These are phyloP conservation scores for Xenops minutus DNA, from an alignment of 2,797 vertebrate genomes.

Conservation along the genomic window DNA sequence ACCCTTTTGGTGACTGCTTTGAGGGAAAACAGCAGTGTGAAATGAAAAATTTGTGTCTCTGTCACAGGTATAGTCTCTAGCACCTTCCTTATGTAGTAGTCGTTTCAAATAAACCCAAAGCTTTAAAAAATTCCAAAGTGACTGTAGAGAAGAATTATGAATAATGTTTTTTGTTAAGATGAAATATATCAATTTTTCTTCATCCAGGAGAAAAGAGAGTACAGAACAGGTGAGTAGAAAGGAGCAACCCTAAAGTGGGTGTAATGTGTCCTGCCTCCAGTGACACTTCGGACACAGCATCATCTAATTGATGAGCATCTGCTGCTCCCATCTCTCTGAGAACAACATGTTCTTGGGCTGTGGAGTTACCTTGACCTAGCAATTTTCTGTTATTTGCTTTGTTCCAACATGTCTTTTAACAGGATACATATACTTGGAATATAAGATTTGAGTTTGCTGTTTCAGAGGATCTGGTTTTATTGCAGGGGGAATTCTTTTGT, in stretches of 20 bases:
- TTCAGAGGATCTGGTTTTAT: not conserved
- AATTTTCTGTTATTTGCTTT: not conserved
- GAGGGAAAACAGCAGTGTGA: not conserved
- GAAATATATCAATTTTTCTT: not conserved
- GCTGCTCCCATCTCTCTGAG: not conserved
- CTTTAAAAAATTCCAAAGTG: not conserved
- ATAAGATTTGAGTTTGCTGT: not conserved
- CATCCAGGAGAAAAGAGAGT: not conserved
- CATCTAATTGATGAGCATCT: fast-evolving
- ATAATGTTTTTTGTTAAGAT: not conserved
- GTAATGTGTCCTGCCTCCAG: not conserved
- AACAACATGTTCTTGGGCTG: not conserved
- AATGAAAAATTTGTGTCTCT: not conserved
- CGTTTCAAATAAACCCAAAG: not conserved
- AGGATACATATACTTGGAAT: fast-evolving
- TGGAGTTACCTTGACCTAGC: not conserved
- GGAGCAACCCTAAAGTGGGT: not conserved
- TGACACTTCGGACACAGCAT: not conserved
- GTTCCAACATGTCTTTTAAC: not conserved
- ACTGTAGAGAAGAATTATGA: not conserved
- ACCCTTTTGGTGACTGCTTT: not conserved
- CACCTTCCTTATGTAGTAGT: not conserved
- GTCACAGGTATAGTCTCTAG: not conserved
- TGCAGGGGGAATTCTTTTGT: not conserved
- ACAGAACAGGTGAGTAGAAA: fast-evolving